Base-by-base conservation (phyloP, 2,113 vertebrate genomes). In the Sarotherodon lohbergeri region DNA sequence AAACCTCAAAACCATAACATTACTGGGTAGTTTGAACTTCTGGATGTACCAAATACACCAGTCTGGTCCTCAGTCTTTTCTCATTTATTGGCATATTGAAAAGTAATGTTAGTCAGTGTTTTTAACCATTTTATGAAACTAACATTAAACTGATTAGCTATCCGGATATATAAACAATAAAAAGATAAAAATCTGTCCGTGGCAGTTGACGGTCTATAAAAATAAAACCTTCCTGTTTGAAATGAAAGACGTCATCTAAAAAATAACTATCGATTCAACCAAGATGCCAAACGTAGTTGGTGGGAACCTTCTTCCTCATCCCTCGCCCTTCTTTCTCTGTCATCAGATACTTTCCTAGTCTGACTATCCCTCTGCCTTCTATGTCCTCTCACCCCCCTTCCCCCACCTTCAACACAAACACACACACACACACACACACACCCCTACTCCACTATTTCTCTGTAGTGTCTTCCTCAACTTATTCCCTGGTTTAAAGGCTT, bases 381-480 rank as follows among this genome's bases (percentile, higher is more conserved):
- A 24, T 12, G 55, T 27, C 24, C 22, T 27, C 55, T 13, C 22
- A 4, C 11, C 8, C 8, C 7, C 43, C 5, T 1, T 0, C 9
- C 3, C 22, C 22, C 52, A 9, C n/a, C 50, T 19, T 19, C 17
- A 46, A 48, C 41, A 46, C 41, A n/a, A n/a, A 43, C 41, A 19
- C 43, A 3, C 12, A 41, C 41, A 11, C n/a, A 11, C n/a, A 4
- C n/a, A 24, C n/a, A 24, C 54, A 56, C 22, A 24, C 54, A 12
- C 54, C 27, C 55, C 36, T 48, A 7, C 71, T 55, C 39, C 41
- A 52, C 12, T n/a, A 8, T 52, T 32, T 80, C 80, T 83, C 83
- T 22, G 8, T 56, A 78, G 90, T 68, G 81, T 94, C 89, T 88
- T 89, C 83, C 87, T 87, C 7, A 14, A 81, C 32, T 92, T 89